Percentiles rank a stretch among this genome's conserved stretches.
Evolutionary conservation across 2,797 vertebrate genomes (phyloP).

Genomic region (Thunnus albacares): DNA sequence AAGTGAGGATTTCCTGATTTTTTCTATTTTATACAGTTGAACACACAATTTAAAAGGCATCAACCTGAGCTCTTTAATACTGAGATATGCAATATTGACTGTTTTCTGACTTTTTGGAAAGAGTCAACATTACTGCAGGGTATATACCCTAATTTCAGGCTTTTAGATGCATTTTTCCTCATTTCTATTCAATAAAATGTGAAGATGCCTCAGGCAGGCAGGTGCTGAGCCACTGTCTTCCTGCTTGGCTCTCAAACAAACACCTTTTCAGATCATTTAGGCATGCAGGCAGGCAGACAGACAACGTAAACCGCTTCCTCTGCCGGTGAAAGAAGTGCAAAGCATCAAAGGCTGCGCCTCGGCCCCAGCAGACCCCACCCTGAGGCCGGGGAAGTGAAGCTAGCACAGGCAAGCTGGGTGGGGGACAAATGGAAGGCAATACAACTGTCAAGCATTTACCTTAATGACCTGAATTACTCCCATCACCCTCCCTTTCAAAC

Average conservation of each 20-base stretch:
- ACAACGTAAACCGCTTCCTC: conserved; percentile 61
- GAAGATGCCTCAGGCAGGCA: conserved; percentile 37
- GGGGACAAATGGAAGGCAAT: conserved; percentile 57
- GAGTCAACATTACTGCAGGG: not conserved
- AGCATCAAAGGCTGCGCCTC: conserved; percentile 70
- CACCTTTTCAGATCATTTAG: conserved; percentile 57
- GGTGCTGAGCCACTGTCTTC: conserved; percentile 37
- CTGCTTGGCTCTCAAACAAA: conserved; percentile 47
- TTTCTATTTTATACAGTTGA: too few relatives aligned
- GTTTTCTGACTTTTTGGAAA: too few relatives aligned
- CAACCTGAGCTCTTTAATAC: not conserved
- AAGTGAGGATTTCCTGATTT: too few relatives aligned
- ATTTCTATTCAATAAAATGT: conserved; percentile 16
- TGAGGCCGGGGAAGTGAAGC: conserved; percentile 44
- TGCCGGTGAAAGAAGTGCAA: conserved; percentile 29
- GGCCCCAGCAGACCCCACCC: conserved; percentile 55
- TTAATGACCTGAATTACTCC: conserved; percentile 75
- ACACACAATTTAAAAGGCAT: not conserved
- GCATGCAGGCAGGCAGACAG: conserved; percentile 24
- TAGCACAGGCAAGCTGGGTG: conserved; percentile 36
- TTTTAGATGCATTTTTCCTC: not conserved
- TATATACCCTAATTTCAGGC: too few relatives aligned
- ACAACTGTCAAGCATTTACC: conserved; percentile 70
- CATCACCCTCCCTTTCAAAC: conserved; percentile 65
- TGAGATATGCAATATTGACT: too few relatives aligned